Evolutionary conservation across 2,113 vertebrate species (phyloP), one percentile per base, ranked within the genome.

Genomic region (Odocoileus hemionus): DNA sequence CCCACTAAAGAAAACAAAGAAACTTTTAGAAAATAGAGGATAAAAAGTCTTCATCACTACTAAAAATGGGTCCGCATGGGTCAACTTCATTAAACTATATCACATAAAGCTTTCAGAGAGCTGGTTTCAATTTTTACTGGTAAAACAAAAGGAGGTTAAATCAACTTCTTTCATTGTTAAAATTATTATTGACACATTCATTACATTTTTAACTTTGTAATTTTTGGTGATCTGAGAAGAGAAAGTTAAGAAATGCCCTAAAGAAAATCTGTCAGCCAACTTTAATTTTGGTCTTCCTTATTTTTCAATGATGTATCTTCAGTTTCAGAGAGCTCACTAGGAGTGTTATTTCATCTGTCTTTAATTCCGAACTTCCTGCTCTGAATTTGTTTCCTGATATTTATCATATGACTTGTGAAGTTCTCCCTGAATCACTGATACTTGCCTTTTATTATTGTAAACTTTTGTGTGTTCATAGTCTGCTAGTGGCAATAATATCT

Each of bases 331-430:
- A n/a, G 64, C 55, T 89, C 47, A 45, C 60, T 78, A 45, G n/a
- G 80, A 57, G 17, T 96, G 39, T 85, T 80, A 61, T 96, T 92
- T 93, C 82, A 96, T 82, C 76, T 91, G 47, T 88, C 89, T 96
- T 67, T 94, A 84, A 92, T 93, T 88, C 82, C 39, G 28, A 61
- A 45, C 43, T 98, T 90, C 82, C 82, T 91, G 58, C 86, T 80
- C 86, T 91, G 67, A 88, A 14, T 84, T 45, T 80, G 15, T 64
- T 76, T 82, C 21, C 47, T 93, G 55, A 85, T 67, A 76, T n/a
- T 87, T 86, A 80, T 85, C 82, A 54, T 11, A 52, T 6, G 76
- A 54, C 39, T 79, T 57, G 15, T 57, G 74, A 86, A 43, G 84
- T 5, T 84, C 45, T 84, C 47, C 76, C 54, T 61, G 25, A 25